Base-by-base conservation (phyloP, 2,797 vertebrate species). In the Thunnus albacares region DNA sequence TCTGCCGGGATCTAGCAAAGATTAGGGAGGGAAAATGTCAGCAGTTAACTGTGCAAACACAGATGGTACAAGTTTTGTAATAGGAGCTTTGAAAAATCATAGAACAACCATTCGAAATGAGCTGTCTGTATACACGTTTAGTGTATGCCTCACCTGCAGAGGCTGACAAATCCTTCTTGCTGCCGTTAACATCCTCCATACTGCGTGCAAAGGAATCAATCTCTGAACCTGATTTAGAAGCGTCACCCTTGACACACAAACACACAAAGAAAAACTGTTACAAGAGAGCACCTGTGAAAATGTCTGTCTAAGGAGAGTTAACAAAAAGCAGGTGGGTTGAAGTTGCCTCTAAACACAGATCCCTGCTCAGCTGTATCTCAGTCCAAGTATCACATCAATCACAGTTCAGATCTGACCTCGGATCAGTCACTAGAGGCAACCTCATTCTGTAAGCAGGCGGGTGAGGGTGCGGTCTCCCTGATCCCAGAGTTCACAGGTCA, bases 151-250 rank as follows among this genome's bases (percentile, higher is more conserved):
- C 93, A 99, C 98, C 92, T 87, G 97, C 94, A 87, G 97, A 96
- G 66, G 87, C 94, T 0, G 96, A 95, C 72, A 96, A 86, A 78
- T 97, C 96, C 93, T 97, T 97, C 93, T 97, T 98, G 89, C 96
- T 95, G 87, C 95, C 94, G 75, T 94, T 93, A 7, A 97, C 93
- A 24, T 98, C 98, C 89, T 99, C 97, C 92, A 97, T 92, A 77
- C 96, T 97, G 71, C 71, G 95, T 3, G 96, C 92, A 77, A 94
- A 96, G 86, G 97, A 95, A 88, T 97, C 97, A 0, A 95, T 95
- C 83, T 99, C 98, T 0, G 98, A 99, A 81, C 96, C 96, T 0
- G 97, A 95, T 93, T 98, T 97, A 72, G 97, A 98, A 74, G 93
- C 96, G 59, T 99, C 98, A 24, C 97, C 98, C 98, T 99, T 95